A percentile compares a stretch with the other conserved stretches of the same genome.
Evolutionary conservation across 2,888 invertebrate genomes (phyloP).

Genomic region (Parochlus steinenii): DNA sequence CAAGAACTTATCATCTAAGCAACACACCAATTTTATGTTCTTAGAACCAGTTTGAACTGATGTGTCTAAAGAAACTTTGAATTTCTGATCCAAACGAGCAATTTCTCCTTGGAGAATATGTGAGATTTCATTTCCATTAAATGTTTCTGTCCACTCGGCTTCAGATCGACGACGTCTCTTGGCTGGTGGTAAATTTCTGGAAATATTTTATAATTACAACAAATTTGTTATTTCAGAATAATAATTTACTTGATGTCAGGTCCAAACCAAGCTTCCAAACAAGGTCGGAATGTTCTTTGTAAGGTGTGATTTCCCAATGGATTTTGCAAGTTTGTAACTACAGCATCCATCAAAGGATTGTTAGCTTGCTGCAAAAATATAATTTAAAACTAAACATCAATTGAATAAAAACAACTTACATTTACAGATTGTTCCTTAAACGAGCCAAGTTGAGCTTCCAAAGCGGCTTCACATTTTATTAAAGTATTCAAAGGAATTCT

Average conservation of each 20-base stretch:
- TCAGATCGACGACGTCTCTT: slow-evolving; percentile 57
- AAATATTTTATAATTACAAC: slow-evolving; percentile 16
- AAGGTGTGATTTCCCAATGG: slow-evolving; percentile 83
- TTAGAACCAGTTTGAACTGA: slow-evolving; percentile 47
- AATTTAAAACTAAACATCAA: not conserved
- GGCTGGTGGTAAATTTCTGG: slow-evolving; percentile 50
- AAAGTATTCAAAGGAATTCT: slow-evolving; percentile 79
- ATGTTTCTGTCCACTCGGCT: slow-evolving; percentile 31
- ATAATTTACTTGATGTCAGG: slow-evolving; percentile 60
- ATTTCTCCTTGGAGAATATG: slow-evolving; percentile 89
- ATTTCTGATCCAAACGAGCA: slow-evolving; percentile 75
- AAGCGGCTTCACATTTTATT: slow-evolving; percentile 84
- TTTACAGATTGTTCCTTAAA: slow-evolving; percentile 15
- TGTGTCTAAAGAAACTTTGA: slow-evolving; percentile 50
- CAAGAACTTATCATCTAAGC: slow-evolving; percentile 73
- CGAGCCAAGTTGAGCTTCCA: slow-evolving; percentile 47
- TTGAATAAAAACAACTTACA: not conserved
- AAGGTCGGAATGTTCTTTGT: slow-evolving; percentile 81
- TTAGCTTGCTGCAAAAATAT: slow-evolving; percentile 12
- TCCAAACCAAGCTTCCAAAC: slow-evolving; percentile 73
- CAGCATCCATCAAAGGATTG: slow-evolving; percentile 73
- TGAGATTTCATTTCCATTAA: slow-evolving; percentile 47
- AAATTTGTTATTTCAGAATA: slow-evolving; percentile 1
- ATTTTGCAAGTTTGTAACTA: slow-evolving; percentile 60
- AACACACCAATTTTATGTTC: slow-evolving; percentile 62